phyloP scores from a whole-genome alignment of 2,113 vertebrate genomes.

The Centropus bengalensis region DNA sequence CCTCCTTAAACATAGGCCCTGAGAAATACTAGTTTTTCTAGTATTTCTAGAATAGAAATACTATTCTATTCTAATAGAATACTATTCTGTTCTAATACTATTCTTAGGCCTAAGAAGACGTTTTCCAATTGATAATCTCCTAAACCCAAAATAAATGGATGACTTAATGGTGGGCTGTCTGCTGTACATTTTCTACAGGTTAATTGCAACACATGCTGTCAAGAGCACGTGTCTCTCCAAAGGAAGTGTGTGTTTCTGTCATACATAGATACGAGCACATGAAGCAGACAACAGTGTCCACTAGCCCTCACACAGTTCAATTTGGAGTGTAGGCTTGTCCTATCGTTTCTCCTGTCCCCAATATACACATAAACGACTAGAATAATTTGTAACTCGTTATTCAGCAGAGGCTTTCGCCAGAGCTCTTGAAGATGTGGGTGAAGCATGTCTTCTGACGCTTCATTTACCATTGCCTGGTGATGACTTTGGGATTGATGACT shows the following conservation, averaged over 20 bases:
- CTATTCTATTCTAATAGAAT: no score
- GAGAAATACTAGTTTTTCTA: neutral
- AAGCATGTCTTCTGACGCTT: neutral
- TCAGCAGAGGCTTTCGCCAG: neutral
- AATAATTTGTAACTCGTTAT: fast-evolving
- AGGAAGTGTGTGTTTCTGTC: neutral
- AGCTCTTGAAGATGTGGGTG: neutral
- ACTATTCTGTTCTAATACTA: no score
- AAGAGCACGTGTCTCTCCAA: neutral
- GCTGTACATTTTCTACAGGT: neutral
- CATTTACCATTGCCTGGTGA: neutral
- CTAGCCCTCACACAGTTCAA: neutral
- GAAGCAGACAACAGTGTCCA: neutral
- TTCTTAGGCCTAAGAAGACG: neutral
- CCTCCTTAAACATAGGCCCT: neutral
- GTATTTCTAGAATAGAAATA: no score
- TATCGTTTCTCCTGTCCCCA: neutral
- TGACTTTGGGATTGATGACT: neutral
- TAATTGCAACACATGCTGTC: neutral
- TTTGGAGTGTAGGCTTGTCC: neutral
- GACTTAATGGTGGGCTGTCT: neutral
- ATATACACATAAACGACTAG: neutral
- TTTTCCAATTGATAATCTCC: neutral
- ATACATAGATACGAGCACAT: neutral
- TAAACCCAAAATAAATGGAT: neutral